phyloP scores from a whole-genome alignment of 2,797 vertebrate genomes.

The Microctenopoma lineatum region DNA sequence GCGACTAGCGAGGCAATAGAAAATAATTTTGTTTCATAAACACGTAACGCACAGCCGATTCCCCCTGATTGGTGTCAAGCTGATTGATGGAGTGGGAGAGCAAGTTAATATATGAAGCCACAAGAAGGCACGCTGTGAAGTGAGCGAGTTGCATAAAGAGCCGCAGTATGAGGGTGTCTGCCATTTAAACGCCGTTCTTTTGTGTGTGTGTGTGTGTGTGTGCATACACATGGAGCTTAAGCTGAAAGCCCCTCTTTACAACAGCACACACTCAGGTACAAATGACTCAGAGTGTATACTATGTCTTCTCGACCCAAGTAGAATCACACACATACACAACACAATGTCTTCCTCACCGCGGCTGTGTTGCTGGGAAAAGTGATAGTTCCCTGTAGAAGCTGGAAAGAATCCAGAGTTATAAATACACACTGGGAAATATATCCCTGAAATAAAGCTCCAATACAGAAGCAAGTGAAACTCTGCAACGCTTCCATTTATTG shows the following conservation, averaged over 20 bases:
- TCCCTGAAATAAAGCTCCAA: constrained; percentile 69
- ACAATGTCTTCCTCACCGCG: constrained; percentile 28
- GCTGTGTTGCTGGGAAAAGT: constrained; percentile 61
- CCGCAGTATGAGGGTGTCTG: constrained; percentile 20
- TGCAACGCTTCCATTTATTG: constrained; percentile 61
- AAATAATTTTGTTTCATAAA: constrained; percentile 66
- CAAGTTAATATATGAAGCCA: constrained; percentile 66
- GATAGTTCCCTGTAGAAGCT: constrained; percentile 69
- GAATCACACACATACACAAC: constrained; percentile 45
- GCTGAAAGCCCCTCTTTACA: constrained; percentile 42
- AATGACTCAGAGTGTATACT: constrained; percentile 40
- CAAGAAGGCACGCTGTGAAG: constrained; percentile 45
- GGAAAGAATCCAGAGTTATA: constrained; percentile 76
- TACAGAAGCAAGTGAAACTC: constrained; percentile 57
- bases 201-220: neutral
- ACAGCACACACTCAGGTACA: constrained; percentile 33
- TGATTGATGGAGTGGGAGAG: constrained; percentile 73
- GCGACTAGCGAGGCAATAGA: constrained; percentile 37
- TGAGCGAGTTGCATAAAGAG: constrained; percentile 41
- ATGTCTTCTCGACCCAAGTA: constrained; percentile 51
- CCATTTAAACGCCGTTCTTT: constrained; percentile 10
- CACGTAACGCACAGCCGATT: constrained; percentile 54
- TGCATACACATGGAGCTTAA: constrained; percentile 25
- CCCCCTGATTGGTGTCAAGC: constrained; percentile 66
- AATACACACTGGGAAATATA: constrained; percentile 74